These are phyloP conservation scores for Ypsolopha scabrella DNA, from an alignment of 2,888 invertebrate species.

Conservation along the genomic window DNA sequence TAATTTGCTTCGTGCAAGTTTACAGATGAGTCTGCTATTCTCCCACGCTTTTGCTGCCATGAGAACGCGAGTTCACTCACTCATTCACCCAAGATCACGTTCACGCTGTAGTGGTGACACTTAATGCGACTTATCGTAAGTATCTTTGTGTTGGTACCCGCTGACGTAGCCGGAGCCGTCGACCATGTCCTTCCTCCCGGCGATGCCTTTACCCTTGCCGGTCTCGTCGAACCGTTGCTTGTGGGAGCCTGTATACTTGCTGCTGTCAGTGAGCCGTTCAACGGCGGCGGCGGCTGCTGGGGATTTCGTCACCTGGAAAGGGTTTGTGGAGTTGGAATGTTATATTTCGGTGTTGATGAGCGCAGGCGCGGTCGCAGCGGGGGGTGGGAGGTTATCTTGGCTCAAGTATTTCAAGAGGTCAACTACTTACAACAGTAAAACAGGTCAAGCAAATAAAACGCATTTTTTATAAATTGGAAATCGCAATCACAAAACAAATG, in stretches of 20 bases:
- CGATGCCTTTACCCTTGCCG: constrained; percentile 89
- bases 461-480: too few relatives aligned
- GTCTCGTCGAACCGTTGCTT: constrained; percentile 87
- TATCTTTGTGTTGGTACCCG: constrained; percentile 87
- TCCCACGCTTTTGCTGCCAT: not conserved
- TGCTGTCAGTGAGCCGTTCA: constrained; percentile 86
- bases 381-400: too few relatives aligned
- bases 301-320: constrained; percentile 46
- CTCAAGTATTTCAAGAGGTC: too few relatives aligned
- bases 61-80: not conserved
- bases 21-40: not conserved
- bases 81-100: not conserved
- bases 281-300: constrained; percentile 70
- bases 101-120: not conserved
- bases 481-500: too few relatives aligned
- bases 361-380: too few relatives aligned
- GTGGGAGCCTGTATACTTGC: constrained; percentile 90
- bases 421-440: too few relatives aligned
- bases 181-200: constrained; percentile 81
- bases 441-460: too few relatives aligned
- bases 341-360: too few relatives aligned
- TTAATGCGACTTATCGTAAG: constrained; percentile 74
- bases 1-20: too few relatives aligned
- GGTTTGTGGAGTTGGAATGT: too few relatives aligned
- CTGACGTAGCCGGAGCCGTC: constrained; percentile 85